Conservation (phyloP, 2,797 vertebrate genomes). For the Eulemur mongoz region DNA sequence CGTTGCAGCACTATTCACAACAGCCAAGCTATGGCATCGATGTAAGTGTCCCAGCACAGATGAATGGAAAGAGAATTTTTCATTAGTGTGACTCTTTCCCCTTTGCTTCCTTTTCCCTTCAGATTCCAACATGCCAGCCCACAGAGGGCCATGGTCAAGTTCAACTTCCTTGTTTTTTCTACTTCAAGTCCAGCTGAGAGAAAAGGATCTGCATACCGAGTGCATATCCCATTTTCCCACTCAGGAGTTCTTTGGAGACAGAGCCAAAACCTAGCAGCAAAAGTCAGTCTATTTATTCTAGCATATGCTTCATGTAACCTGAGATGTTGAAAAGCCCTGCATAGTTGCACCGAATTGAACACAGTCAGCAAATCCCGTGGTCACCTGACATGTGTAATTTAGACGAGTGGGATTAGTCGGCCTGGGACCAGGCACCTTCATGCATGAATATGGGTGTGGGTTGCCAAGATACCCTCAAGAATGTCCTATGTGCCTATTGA, state of each 20-base stretch:
- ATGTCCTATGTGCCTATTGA: slow-evolving; percentile 57
- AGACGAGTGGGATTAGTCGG: slow-evolving; percentile 71
- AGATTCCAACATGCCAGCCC: background rate
- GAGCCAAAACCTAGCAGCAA: slow-evolving; percentile 63
- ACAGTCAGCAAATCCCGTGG: slow-evolving; percentile 53
- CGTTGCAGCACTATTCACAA: background rate
- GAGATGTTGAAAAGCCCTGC: slow-evolving; percentile 54
- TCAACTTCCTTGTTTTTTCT: slow-evolving; percentile 48
- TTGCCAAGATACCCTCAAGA: slow-evolving; percentile 74
- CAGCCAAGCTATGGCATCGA: background rate
- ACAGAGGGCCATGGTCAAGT: background rate
- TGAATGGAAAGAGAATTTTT: background rate
- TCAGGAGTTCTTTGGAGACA: slow-evolving; percentile 44
- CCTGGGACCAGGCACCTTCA: slow-evolving; percentile 61
- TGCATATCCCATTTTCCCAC: slow-evolving; percentile 52
- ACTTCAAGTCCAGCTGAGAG: slow-evolving; percentile 47
- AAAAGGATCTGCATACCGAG: slow-evolving; percentile 39
- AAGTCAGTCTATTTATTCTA: slow-evolving; percentile 65
- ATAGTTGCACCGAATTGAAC: slow-evolving; percentile 30
- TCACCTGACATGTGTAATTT: slow-evolving; percentile 64
- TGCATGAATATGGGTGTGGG: slow-evolving; percentile 31
- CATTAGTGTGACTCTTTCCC: background rate
- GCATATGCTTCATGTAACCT: slow-evolving; percentile 62
- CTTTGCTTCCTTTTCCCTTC: background rate
- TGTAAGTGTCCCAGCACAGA: background rate